Base-by-base conservation (phyloP, 2,797 vertebrate species). In the Gephyroberyx darwinii region DNA sequence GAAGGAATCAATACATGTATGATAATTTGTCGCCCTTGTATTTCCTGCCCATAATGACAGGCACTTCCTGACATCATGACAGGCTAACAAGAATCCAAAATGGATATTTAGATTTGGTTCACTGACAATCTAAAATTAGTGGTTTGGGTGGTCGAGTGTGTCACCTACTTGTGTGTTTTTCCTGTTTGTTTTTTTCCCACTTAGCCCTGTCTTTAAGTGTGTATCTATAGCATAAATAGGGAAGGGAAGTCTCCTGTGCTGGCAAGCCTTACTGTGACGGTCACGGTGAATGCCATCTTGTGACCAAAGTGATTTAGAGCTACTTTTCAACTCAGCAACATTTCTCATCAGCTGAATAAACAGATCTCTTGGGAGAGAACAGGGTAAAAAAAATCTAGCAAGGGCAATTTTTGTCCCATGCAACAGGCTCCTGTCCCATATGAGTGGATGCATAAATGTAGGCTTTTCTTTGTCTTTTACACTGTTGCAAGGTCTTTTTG, bases 261-360 rank as follows among this genome's bases (percentile, higher is more conserved):
- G 30, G 48, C 39, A 71, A 26, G 81, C 69, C 62, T 76, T 43
- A 5, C 57, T 45, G 53, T 43, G 41, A 69, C 59, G 75, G 53
- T 43, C 37, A 69, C 59, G 75, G 64, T 69, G 66, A 71, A 82
- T 68, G 65, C 79, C 70, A 58, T 66, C 70, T 65, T 77, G 71
- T 82, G 77, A 84, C 75, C 37, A 43, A 67, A 70, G 78, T 77
- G 77, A 86, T 89, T 86, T 74, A 75, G 62, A 74, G 77, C 54
- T n/a, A 30, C 74, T 71, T n/a, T 33, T 77, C 80, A 55, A 77
- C 74, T 89, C 86, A 71, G 86, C 85, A 77, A 52, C 63, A 72
- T 90, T 87, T 84, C 74, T 76, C 79, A 80, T 89, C 77, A 85
- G 83, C 77, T 83, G 83, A 82, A 86, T 85, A 84, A 87, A 88